A percentile compares a stretch with the other conserved stretches of the same genome.
Conservation (phyloP, 2,797 vertebrate genomes). For the Martes flavigula region DNA sequence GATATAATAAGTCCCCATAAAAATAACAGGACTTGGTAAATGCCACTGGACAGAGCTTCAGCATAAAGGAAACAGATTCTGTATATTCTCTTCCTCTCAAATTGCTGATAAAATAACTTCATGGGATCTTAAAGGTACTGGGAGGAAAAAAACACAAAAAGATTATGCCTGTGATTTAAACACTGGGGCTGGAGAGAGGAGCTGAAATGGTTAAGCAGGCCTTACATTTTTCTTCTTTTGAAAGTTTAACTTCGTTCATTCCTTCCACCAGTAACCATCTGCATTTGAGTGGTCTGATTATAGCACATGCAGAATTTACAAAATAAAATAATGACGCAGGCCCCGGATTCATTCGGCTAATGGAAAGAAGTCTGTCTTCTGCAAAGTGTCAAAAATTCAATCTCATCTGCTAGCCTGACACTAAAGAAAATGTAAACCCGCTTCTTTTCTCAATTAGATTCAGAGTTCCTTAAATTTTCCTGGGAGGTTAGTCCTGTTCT, state of each 20-base stretch:
- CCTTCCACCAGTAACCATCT: constrained; percentile 46
- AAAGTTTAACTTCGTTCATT: constrained; percentile 19
- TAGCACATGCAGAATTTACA: constrained; percentile 60
- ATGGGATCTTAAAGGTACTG: neutral
- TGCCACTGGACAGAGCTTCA: neutral
- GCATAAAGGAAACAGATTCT: neutral
- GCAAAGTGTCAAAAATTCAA: constrained; percentile 75
- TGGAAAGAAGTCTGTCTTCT: constrained; percentile 67
- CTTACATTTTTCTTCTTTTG: constrained; percentile 60
- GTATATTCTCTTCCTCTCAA: neutral
- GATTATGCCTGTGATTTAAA: neutral
- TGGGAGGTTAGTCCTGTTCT: constrained; percentile 57
- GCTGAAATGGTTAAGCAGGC: constrained; percentile 48
- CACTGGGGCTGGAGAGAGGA: neutral
- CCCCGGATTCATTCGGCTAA: constrained; percentile 52
- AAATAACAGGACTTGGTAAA: neutral
- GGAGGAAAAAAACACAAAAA: neutral
- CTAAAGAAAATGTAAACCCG: constrained; percentile 38
- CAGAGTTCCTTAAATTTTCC: constrained; percentile 56
- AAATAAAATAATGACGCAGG: constrained; percentile 60
- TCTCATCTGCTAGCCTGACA: constrained; percentile 66
- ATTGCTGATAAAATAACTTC: neutral
- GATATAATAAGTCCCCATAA: neutral
- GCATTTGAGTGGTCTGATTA: constrained; percentile 59
- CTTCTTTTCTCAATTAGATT: constrained; percentile 71